Evolutionary conservation across 2,113 vertebrate genomes (phyloP).

Genomic region (Uria lomvia): DNA sequence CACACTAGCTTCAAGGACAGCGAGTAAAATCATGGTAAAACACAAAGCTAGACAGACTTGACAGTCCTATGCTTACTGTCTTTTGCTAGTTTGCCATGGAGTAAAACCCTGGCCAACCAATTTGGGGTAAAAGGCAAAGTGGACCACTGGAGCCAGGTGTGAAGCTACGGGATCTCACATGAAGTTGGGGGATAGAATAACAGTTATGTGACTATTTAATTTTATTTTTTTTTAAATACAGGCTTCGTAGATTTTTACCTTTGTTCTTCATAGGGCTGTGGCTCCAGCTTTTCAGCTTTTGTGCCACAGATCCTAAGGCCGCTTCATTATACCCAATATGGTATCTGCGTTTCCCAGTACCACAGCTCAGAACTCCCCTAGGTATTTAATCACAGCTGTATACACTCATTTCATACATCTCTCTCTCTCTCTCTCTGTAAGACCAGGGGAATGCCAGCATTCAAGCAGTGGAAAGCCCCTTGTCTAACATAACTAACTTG

Average conservation of each 20-base stretch:
- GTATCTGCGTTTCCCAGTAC: not conserved
- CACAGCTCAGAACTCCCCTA: not conserved
- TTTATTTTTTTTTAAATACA: not conserved
- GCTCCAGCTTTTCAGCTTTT: not conserved
- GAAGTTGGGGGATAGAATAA: not conserved
- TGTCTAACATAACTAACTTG: not conserved
- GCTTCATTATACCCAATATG: not conserved
- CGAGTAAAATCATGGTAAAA: not conserved
- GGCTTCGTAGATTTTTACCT: not conserved
- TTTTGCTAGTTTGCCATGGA: not conserved
- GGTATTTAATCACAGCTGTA: constrained; percentile 31
- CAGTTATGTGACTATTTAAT: not conserved
- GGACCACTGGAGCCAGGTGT: not conserved
- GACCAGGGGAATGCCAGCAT: not conserved
- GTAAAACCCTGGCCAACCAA: not conserved
- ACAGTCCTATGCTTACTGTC: not conserved
- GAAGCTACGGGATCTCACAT: not conserved
- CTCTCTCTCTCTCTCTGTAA: not conserved
- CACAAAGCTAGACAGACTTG: not conserved
- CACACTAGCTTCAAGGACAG: not conserved
- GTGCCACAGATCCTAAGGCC: not conserved
- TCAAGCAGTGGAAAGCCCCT: constrained; percentile 9
- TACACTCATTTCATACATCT: not conserved
- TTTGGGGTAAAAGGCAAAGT: not conserved
- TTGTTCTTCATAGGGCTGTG: not conserved